Conservation (phyloP, 2,797 vertebrate genomes). For the Poeciliopsis infans region DNA sequence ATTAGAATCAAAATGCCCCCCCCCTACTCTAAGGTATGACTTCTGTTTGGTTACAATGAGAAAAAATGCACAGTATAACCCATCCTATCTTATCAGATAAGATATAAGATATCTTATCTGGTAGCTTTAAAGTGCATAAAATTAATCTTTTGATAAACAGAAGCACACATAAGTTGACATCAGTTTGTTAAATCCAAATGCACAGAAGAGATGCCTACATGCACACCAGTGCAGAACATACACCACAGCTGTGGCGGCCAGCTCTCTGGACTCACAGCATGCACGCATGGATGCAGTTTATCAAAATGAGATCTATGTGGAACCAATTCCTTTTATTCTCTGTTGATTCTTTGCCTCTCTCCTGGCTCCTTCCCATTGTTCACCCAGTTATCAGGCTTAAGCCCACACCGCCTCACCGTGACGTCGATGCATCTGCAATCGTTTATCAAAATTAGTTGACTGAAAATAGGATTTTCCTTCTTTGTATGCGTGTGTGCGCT, state of each 20-base stretch:
- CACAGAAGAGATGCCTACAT: conserved; percentile 4
- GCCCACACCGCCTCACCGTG: conserved; percentile 34
- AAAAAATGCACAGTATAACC: conserved; percentile 21
- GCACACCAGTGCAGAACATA: conserved; percentile 8
- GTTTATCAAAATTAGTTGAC: conserved; percentile 66
- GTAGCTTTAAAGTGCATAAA: conserved; percentile 28
- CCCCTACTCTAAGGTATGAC: conserved; percentile 15
- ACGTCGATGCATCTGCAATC: conserved; percentile 30
- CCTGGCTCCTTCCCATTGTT: conserved; percentile 22
- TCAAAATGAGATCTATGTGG: conserved; percentile 69
- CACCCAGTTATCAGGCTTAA: conserved; percentile 55
- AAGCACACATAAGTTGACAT: conserved; percentile 27
- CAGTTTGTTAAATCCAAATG: conserved; percentile 17
- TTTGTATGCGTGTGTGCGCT: background rate
- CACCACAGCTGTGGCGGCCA: conserved; percentile 7
- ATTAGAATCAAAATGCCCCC: conserved; percentile 8
- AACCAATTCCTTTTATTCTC: conserved; percentile 70
- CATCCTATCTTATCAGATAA: conserved; percentile 34
- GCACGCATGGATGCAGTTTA: conserved; percentile 51
- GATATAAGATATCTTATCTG: no score
- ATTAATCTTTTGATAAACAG: conserved; percentile 41
- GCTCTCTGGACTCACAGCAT: conserved; percentile 27
- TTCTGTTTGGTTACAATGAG: conserved; percentile 15
- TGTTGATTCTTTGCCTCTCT: conserved; percentile 36
- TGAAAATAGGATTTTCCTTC: conserved; percentile 45